phyloP scores from a whole-genome alignment of 2,797 vertebrate genomes.

The Ispidina picta region DNA sequence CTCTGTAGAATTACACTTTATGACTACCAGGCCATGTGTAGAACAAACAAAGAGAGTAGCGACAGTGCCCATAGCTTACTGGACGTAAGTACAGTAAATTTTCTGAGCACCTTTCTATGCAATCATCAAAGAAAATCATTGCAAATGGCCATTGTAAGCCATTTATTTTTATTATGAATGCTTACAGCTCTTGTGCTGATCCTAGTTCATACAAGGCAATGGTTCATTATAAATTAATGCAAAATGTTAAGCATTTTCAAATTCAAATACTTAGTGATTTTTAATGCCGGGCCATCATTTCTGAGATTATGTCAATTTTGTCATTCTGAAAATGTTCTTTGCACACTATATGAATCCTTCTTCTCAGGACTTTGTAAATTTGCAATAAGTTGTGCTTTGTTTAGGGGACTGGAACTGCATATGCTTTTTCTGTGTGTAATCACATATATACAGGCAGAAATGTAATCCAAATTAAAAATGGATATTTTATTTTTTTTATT shows the following conservation, averaged over 20 bases:
- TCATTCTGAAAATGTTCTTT: neutral
- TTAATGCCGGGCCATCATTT: neutral
- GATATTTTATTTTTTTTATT: neutral
- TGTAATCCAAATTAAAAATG: neutral
- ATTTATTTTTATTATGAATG: constrained; percentile 21
- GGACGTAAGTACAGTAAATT: constrained; percentile 85
- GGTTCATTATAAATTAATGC: constrained; percentile 5
- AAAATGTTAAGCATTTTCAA: neutral
- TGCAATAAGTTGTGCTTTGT: neutral
- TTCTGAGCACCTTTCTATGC: constrained; percentile 44
- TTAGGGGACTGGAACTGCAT: neutral
- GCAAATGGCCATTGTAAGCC: neutral
- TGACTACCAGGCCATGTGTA: constrained; percentile 97
- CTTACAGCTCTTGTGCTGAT: neutral
- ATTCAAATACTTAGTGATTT: neutral
- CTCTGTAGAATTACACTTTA: constrained; percentile 91
- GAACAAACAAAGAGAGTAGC: constrained; percentile 92
- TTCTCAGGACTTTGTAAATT: neutral
- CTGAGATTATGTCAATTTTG: neutral
- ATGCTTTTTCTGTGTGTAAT: neutral
- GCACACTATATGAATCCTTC: neutral
- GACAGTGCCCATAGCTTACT: constrained; percentile 89
- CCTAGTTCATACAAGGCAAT: neutral
- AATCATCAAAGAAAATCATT: neutral
- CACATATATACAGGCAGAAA: neutral